phyloP scores from a whole-genome alignment of 2,797 vertebrate genomes.

The Gambusia yucatana region DNA sequence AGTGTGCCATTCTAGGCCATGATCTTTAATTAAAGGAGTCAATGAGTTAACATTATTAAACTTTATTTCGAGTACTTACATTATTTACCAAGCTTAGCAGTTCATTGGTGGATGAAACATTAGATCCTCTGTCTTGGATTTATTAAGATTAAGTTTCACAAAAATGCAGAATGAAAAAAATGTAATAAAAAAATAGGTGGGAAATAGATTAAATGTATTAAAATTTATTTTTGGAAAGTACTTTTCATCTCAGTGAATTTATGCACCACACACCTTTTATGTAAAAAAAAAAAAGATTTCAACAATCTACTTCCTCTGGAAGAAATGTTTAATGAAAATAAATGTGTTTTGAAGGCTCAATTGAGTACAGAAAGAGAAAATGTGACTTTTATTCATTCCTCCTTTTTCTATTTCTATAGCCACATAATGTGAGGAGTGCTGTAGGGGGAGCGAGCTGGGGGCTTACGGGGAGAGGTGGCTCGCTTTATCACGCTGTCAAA shows the following conservation, averaged over 20 bases:
- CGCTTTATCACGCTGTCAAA: not conserved
- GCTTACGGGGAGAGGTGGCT: not conserved
- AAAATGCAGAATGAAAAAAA: not conserved
- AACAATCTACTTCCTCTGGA: not conserved
- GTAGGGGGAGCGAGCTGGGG: not conserved
- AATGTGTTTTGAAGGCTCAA: not conserved
- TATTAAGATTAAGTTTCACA: not conserved
- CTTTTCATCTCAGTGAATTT: not conserved
- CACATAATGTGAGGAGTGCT: not conserved
- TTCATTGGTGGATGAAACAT: not conserved
- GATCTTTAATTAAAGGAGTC: slow-evolving; percentile 2
- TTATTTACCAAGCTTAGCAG: not conserved
- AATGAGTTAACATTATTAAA: not conserved
- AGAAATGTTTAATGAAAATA: not conserved
- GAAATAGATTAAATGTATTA: not conserved
- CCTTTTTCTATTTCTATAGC: not conserved
- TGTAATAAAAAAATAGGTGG: not conserved
- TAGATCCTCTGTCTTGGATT: not conserved
- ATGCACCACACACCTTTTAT: not conserved
- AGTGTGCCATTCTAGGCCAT: not conserved
- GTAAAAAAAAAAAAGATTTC: not conserved
- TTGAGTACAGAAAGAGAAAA: not conserved
- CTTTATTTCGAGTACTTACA: not conserved
- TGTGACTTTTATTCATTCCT: not conserved
- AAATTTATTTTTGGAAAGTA: not conserved